Evolutionary conservation across 37 sponge, comb jelly and placozoan species (phyloP).

Genomic region (Hexactinellida sp.): DNA sequence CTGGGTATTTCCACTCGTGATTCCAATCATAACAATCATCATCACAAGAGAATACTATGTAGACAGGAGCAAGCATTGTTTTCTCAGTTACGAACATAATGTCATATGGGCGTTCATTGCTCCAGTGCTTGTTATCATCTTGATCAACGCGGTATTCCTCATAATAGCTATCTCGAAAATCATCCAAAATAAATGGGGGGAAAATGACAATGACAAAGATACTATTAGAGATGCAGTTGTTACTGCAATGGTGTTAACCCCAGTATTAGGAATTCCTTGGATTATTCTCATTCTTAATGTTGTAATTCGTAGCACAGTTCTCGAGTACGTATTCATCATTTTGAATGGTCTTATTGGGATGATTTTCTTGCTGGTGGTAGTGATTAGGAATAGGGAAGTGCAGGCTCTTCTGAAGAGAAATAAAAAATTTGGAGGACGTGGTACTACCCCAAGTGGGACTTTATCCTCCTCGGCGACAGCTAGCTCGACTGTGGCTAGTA

Average conservation of each 20-base stretch:
- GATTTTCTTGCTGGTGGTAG: not conserved
- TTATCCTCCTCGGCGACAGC: not conserved
- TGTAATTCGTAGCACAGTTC: not conserved
- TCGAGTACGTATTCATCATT: not conserved
- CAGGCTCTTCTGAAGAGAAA: not conserved
- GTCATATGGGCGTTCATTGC: not conserved
- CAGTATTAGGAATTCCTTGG: conserved; percentile 5
- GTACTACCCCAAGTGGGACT: not conserved
- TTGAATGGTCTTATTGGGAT: not conserved
- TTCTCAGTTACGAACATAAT: not conserved
- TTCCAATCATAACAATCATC: conserved; percentile 2
- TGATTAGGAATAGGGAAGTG: not conserved
- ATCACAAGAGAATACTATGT: not conserved
- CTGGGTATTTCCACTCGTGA: not conserved
- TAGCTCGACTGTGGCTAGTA: not conserved
- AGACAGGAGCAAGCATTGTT: not conserved
- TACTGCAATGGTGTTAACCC: not conserved
- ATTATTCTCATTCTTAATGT: not conserved
- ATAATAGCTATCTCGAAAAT: not conserved
- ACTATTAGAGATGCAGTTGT: not conserved
- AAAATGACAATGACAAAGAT: not conserved
- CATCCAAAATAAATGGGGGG: not conserved
- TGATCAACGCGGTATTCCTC: not conserved
- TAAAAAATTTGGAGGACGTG: not conserved
- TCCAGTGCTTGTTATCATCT: not conserved